Base-by-base conservation (phyloP, 2,888 invertebrate genomes). In the Dioctria rufipes region DNA sequence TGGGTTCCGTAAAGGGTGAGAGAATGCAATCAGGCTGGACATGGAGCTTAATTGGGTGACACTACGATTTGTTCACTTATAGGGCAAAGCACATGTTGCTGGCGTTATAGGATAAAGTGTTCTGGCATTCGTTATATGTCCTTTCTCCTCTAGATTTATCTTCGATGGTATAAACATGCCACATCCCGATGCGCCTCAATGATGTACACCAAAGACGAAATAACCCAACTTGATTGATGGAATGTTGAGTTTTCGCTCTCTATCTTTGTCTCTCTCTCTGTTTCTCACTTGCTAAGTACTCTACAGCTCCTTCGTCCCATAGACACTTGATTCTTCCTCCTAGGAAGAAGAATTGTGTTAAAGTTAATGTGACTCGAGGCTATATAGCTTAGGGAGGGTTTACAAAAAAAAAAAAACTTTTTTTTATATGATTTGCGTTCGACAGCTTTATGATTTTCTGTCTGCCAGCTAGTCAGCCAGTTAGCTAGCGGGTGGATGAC, bases 31-130 rank as follows among this genome's bases (percentile, higher is more conserved):
- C 77, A 77, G 46, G 49, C 63, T 49, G 13, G 77, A 77, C 77
- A 77, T 63, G 77, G 63, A 77, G 63, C 77, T 77, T 77, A 77
- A 77, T 77, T 77, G 77, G 77, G 63, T 77, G 77, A 77, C 77
- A 77, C 77, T 77, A 46, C 63, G 77, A 77, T 77, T 63, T 77
- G 77, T 37, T 77, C 63, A 51, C 77, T 37, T 77, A 43, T 63
- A 37, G 51, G 49, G 63, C 39, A 63, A 77, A 63, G 51, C 61
- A 77, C 77, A 77, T 77, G 77, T 77, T 77, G 77, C 77, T 63
- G 77, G 58, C 63, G 11, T 63, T 37, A 39, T 58, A n/a, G 49
- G 13, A 77, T 77, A 77, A 77, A 77, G 63, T 77, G 39, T 61
- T 39, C 60, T 25, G 75, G 61, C 60, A 75, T 61, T 40, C 51